Conservation (phyloP, 2,113 vertebrate species). For the Mastomys natalensis region DNA sequence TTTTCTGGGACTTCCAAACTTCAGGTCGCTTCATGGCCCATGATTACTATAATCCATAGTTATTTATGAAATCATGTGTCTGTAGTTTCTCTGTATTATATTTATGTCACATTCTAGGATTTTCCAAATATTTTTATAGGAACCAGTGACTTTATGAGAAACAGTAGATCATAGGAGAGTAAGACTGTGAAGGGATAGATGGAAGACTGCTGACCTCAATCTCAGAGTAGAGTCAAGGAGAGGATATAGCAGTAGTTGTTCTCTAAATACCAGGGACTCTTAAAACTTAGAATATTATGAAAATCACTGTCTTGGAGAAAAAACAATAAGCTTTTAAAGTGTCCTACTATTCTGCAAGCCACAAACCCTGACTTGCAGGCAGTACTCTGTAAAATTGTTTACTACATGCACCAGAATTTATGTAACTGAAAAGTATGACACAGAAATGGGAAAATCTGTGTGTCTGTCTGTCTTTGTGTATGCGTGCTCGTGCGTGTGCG, state of each 20-base stretch:
- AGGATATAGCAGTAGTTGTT: not conserved
- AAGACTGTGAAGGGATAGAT: not conserved
- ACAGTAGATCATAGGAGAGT: not conserved
- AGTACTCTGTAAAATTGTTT: not conserved
- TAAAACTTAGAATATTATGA: not conserved
- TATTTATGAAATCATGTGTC: not conserved
- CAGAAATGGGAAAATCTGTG: not conserved
- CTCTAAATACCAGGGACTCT: not conserved
- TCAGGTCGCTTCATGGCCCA: not conserved
- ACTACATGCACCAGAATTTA: not conserved
- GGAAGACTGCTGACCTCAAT: not conserved
- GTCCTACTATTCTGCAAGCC: not conserved
- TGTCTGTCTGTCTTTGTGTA: not conserved
- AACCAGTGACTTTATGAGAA: slow-evolving; percentile 18
- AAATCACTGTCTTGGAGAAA: not conserved
- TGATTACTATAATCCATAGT: not conserved
- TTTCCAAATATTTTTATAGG: slow-evolving; percentile 39
- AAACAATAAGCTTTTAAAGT: not conserved
- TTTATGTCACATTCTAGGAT: not conserved
- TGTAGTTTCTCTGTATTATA: not conserved
- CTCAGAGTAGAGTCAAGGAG: not conserved
- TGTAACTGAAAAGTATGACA: not conserved
- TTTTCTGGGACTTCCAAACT: not conserved
- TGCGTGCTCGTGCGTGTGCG: not conserved
- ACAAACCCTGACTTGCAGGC: not conserved